phyloP scores from a whole-genome alignment of 2,113 vertebrate genomes.

The Ornithorhynchus anatinus region DNA sequence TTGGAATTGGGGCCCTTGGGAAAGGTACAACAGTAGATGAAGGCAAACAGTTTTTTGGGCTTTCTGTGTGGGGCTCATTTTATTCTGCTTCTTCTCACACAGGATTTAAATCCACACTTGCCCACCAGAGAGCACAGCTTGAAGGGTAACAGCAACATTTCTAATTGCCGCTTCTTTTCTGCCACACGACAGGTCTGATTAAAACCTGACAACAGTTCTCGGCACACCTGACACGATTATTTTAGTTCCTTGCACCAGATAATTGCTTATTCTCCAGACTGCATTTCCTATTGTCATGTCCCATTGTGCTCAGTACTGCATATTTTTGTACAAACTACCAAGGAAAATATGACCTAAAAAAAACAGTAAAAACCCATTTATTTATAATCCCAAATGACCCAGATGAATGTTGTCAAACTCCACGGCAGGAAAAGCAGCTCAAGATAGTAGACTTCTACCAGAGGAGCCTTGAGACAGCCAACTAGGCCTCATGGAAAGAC shows the following conservation, averaged over 20 bases:
- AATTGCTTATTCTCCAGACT: slow-evolving; percentile 11
- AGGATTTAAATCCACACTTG: not conserved
- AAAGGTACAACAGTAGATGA: not conserved
- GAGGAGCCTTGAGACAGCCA: not conserved
- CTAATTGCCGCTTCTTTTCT: slow-evolving; percentile 4
- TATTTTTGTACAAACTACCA: slow-evolving; percentile 7
- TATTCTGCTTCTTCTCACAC: not conserved
- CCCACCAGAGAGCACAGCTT: not conserved
- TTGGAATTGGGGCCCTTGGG: not conserved
- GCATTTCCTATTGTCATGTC: not conserved
- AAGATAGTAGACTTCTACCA: not conserved
- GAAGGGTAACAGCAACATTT: not conserved
- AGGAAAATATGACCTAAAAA: not conserved
- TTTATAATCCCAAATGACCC: not conserved
- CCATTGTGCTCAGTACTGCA: not conserved
- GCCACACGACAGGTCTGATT: not conserved
- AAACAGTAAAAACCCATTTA: not conserved
- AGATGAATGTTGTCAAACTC: not conserved
- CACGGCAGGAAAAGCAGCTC: not conserved
- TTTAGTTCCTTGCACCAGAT: not conserved
- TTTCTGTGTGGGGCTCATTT: not conserved
- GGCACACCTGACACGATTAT: not conserved
- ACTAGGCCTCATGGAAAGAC: not conserved
- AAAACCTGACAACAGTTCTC: slow-evolving; percentile 16
- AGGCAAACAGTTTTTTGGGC: not conserved